Evolutionary conservation across 1,140 invertebrate species (phyloP), one percentile per base, ranked within the genome.

Genomic region (Panagrolaimus sp.): DNA sequence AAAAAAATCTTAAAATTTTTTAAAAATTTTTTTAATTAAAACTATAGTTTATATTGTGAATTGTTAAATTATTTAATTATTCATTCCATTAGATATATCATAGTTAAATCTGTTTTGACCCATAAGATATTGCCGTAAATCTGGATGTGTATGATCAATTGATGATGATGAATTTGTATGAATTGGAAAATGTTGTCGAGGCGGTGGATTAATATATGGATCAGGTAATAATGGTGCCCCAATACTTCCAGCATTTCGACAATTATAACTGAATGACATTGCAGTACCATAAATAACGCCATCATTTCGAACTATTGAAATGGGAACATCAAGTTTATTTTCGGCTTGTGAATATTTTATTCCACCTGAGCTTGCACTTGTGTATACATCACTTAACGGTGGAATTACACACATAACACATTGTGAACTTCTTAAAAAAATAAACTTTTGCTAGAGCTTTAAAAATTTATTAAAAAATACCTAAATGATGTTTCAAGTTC

Each of bases 351-450:
- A 4, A 25, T 20, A 51, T 14, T 8, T 20, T 0, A 8, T 51
- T 51, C 0, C 48, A 51, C 48, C 16, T 8, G 48, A 25, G 48
- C 48, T 51, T 14, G 48, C 97, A 81, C 93, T 92, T 38, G 91
- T 92, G 27, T 92, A 51, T 20, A 14, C 48, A 11, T 51, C 5
- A 25, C 16, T 25, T 20, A 20, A 51, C 0, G 7, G 9, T 25
- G 48, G 48, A 16, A 51, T 16, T 8, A 25, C 25, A 14, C 4
- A 51, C 25, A 25, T 51, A 25, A 51, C 25, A 25, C 48, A 25
- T 51, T 51, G 16, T 8, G 48, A 25, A 8, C 3, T 4, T 20
- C 48, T 51, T 8, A n/a, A n/a, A n/a, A n/a, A n/a, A 51, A 51
- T 20, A 16, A 25, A 51, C 16, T 4, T 25, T 51, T 51, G 13